A percentile compares a stretch with the other conserved stretches of the same genome.
Conservation (phyloP, 2,797 vertebrate genomes). For the Crax fasciolata region DNA sequence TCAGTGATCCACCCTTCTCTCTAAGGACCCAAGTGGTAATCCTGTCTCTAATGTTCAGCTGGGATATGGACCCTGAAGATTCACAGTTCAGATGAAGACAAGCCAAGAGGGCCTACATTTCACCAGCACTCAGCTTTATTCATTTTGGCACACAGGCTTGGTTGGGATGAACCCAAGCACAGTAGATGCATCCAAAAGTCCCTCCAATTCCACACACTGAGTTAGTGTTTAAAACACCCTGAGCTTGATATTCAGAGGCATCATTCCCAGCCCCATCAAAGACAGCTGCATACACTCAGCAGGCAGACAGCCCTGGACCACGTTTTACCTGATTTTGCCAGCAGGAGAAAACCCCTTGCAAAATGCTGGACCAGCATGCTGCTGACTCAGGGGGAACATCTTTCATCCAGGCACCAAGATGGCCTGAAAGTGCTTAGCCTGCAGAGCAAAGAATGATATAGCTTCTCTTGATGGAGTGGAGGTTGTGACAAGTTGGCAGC, state of each 20-base stretch:
- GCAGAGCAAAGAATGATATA: neutral
- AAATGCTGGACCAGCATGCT: accelerated
- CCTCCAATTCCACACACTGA: neutral
- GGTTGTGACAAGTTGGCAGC: neutral
- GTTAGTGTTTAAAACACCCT: neutral
- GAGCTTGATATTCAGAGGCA: neutral
- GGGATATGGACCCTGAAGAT: too few relatives aligned
- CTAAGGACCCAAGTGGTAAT: neutral
- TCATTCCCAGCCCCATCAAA: neutral
- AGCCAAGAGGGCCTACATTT: neutral
- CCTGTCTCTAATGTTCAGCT: neutral
- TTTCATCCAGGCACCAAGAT: neutral
- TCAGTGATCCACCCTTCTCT: neutral
- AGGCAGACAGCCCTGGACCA: neutral
- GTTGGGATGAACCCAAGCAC: neutral
- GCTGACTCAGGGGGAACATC: neutral
- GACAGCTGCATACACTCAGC: neutral
- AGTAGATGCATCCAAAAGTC: neutral
- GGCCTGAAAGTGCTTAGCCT: neutral
- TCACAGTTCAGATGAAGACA: neutral
- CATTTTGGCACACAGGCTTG: neutral
- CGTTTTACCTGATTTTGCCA: neutral
- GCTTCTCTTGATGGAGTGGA: neutral
- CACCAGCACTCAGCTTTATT: neutral
- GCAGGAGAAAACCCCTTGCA: neutral